These are phyloP conservation scores for Danio jaintianensis DNA, from an alignment of 2,797 vertebrate genomes.

Conservation along the genomic window DNA sequence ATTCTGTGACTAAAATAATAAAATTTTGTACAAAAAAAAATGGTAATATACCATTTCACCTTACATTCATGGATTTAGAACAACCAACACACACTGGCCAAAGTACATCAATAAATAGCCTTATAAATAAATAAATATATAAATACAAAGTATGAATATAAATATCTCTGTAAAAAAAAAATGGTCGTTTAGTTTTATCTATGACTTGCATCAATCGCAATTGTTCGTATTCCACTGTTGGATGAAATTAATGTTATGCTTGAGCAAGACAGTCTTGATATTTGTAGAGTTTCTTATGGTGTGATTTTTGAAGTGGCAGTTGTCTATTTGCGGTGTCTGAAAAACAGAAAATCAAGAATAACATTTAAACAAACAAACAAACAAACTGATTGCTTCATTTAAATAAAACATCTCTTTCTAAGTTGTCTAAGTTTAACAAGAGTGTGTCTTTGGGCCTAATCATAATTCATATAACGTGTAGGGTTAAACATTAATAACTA, in stretches of 20 bases:
- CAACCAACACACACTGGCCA: fast-evolving
- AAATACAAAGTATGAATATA: conserved; percentile 21
- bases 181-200: not conserved
- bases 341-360: not conserved
- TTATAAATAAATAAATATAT: not conserved
- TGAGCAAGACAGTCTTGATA: not conserved
- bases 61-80: not conserved
- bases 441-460: not conserved
- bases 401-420: not conserved
- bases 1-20: not conserved
- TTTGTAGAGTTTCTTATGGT: no score
- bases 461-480: not conserved
- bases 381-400: not conserved
- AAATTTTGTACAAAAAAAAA: not conserved
- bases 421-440: not conserved
- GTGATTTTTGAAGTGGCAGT: not conserved
- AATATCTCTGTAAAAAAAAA: no score
- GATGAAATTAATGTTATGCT: not conserved
- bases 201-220: fast-evolving
- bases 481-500: not conserved
- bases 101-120: conserved; percentile 31
- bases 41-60: not conserved
- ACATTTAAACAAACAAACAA: not conserved
- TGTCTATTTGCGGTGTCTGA: fast-evolving
- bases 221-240: not conserved